Evolutionary conservation across 2,113 vertebrate genomes (phyloP), one percentile per base, ranked within the genome.

Genomic region (Macaca mulatta): DNA sequence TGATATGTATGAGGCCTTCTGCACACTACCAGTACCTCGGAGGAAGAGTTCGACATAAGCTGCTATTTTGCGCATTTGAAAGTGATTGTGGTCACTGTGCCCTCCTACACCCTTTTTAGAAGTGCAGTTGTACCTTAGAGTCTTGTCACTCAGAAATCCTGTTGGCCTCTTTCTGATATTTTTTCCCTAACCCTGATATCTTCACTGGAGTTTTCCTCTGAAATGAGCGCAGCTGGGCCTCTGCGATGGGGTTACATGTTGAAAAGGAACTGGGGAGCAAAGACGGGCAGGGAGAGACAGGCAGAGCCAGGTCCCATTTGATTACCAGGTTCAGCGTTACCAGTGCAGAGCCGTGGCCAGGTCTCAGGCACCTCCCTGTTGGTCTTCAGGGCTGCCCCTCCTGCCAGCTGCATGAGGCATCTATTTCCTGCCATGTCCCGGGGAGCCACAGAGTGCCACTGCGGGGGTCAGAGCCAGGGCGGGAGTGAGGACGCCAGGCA

Each of bases 1-100:
- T 2, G 2, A 14, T 0, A 5, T 43, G 4, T 1, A 20, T 10
- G 32, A 23, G 25, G 0, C 4, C 38, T 70, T 13, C 20, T 0
- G 6, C 9, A 17, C 16, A 22, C 27, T 0, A 5, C 45, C 48
- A 30, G 50, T 0, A 20, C 82, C 23, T 2, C 0, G 32, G 6
- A 13, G 22, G 32, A 64, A 38, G 32, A 3, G 18, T 27, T 80
- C 22, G 0, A 4, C 3, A 10, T 25, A 3, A 38, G 2, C 32
- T 43, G 1, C 32, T 70, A 8, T 52, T 7, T 5, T 2, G 1
- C 25, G 6, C 3, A 16, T 9, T 43, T 48, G 1, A 30, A 78
- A 8, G 11, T 78, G 43, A 30, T 2, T 35, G 4, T 17, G 13
- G 23, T 20, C 18, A 20, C 3, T 25, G 7, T 7, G 7, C 8